Base-by-base conservation (phyloP, 2,888 invertebrate species). In the Temnothorax ravouxi region DNA sequence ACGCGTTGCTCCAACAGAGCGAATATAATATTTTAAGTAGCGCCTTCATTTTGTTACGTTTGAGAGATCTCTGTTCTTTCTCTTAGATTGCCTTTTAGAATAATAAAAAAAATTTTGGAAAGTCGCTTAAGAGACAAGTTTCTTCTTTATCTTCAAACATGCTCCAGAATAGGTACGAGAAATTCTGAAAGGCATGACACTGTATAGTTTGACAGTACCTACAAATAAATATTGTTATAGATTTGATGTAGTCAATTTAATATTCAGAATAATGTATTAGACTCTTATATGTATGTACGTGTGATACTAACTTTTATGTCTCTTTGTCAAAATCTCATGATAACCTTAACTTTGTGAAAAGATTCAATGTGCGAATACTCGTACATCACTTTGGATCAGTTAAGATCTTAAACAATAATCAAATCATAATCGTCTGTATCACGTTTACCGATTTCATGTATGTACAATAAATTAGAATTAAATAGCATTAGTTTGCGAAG, bases 1-100 rank as follows among this genome's bases (percentile, higher is more conserved):
- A 96, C 47, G 96, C 96, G 91, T 96, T 96, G 91, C 95, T 96
- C 61, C 94, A 93, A 84, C 93, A 95, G 59, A 93, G 91, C 9
- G 92, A 92, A 29, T 92, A 88, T 50, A 93, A 88, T 84, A 95
- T 88, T 84, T 92, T 94, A 1, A 92, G 75, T 66, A 94, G 29
- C n/a, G 91, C 90, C 85, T 86, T 90, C 93, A 93, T 93, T 77
- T 67, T 91, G 56, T 9, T 41, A 11, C 0, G 8, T 56, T 50
- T 59, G 8, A 59, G 3, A 38, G 38, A 38, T 15, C 29, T 38
- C 18, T 1, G 44, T n/a, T 56, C 8, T 9, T 59, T 21, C 8
- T 52, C 18, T 25, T 0, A 38, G 18, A 25, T 50, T 72, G 34
- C 34, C 11, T 2, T 9, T 13, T 77, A n/a, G 13, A 41, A 25